Conservation (phyloP, 2,888 invertebrate species). For the Diadegma fenestrale region DNA sequence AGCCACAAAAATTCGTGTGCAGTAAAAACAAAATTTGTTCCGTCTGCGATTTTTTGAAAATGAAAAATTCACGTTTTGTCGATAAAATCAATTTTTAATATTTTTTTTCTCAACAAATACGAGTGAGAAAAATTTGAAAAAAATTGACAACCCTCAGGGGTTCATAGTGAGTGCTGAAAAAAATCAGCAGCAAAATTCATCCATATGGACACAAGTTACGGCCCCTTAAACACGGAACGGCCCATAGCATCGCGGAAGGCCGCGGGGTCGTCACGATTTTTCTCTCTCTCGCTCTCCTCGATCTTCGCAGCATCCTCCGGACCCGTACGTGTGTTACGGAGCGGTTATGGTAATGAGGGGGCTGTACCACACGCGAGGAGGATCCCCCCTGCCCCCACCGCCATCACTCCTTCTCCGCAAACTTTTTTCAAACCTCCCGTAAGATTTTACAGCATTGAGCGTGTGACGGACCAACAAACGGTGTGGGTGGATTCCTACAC, state of each 20-base stretch:
- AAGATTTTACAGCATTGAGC: conserved; percentile 42
- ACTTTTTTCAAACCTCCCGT: conserved; percentile 33
- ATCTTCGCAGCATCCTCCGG: conserved; percentile 56
- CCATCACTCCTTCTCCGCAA: conserved; percentile 6
- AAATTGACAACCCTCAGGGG: not conserved
- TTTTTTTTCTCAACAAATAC: not conserved
- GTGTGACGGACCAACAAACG: conserved; percentile 52
- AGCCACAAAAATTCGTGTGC: not conserved
- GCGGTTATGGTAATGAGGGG: conserved; percentile 76
- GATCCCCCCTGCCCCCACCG: conserved; percentile 26
- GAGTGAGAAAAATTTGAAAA: not conserved
- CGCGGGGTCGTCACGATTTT: conserved; percentile 72
- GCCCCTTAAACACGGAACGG: conserved; percentile 18
- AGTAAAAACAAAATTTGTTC: not conserved
- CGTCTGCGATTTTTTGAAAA: not conserved
- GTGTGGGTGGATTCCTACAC: conserved; percentile 67
- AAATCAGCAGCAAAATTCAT: not conserved
- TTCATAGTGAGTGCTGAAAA: not conserved
- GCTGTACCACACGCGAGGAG: conserved; percentile 62
- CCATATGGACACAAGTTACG: not conserved
- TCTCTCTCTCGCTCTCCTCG: conserved; percentile 47
- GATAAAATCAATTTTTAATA: not conserved
- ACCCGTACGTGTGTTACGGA: conserved; percentile 58
- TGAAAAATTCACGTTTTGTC: not conserved
- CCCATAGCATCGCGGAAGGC: conserved; percentile 40